phyloP scores from a whole-genome alignment of 2,797 vertebrate species.

The Rhinophrynus dorsalis region DNA sequence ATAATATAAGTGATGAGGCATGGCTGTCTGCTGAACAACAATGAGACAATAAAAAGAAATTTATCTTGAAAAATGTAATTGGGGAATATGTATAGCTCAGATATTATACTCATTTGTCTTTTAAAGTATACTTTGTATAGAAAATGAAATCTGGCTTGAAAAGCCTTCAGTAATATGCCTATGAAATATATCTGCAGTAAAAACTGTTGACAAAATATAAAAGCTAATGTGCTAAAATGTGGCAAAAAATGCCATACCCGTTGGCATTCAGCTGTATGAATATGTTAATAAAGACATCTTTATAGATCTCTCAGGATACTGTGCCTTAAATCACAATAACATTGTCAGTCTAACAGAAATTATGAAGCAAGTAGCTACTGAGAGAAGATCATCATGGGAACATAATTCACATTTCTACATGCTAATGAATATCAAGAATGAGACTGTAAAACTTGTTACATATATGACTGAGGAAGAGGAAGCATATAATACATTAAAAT shows the following conservation, averaged over 20 bases:
- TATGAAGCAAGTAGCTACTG: neutral
- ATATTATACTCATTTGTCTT: neutral
- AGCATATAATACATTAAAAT: too few relatives aligned
- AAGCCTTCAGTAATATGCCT: neutral
- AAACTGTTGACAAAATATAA: neutral
- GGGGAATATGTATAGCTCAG: neutral
- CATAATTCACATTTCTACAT: neutral
- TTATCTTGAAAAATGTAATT: neutral
- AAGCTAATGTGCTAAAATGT: neutral
- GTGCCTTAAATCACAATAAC: neutral
- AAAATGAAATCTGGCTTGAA: neutral
- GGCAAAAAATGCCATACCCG: neutral
- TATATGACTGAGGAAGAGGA: too few relatives aligned
- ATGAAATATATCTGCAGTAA: neutral
- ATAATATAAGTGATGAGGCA: neutral
- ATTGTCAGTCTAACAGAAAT: neutral
- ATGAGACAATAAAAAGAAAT: neutral
- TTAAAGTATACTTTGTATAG: neutral
- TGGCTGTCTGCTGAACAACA: neutral
- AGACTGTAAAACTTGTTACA: neutral
- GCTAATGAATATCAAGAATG: neutral
- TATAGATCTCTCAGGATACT: neutral
- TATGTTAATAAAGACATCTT: constrained; percentile 1
- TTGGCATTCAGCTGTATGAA: neutral
- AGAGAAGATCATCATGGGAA: neutral